Conservation (phyloP, 2,888 invertebrate species). For the Nemapogon koenigi region DNA sequence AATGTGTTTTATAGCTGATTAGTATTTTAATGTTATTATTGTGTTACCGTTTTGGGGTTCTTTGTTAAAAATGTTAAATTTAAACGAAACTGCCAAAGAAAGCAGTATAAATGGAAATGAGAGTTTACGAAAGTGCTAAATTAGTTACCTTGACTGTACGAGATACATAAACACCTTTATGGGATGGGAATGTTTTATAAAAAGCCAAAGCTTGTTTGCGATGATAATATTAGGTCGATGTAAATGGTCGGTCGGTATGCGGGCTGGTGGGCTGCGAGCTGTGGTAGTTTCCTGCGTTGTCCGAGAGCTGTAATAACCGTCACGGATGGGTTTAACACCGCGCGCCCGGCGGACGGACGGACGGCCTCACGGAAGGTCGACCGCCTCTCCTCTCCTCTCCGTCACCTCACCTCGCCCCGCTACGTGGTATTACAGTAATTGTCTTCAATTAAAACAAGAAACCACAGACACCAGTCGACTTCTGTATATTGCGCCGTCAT, state of each 20-base stretch:
- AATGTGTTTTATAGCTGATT: conserved; percentile 5
- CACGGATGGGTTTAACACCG: conserved; percentile 22
- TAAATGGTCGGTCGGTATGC: neutral
- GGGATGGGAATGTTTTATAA: no score
- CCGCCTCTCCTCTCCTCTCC: conserved; percentile 30
- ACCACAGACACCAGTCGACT: conserved; percentile 1
- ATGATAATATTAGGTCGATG: no score
- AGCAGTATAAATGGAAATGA: no score
- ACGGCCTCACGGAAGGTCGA: conserved; percentile 63
- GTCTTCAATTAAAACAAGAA: conserved; percentile 51
- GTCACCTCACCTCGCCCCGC: conserved; percentile 22
- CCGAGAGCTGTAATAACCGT: conserved; percentile 12
- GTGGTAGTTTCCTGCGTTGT: conserved; percentile 16
- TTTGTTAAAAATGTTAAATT: neutral
- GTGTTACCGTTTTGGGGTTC: no score
- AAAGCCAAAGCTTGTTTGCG: no score
- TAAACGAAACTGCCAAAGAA: no score
- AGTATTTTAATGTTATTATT: conserved; percentile 4
- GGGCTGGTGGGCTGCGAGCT: conserved; percentile 14
- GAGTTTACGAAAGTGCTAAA: no score
- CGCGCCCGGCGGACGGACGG: conserved; percentile 26
- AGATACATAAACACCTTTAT: no score
- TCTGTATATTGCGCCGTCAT: conserved; percentile 5
- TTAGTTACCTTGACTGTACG: no score
- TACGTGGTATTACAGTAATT: conserved; percentile 55